phyloP scores from a whole-genome alignment of 2,797 vertebrate species.

The Bovichtus diacanthus region DNA sequence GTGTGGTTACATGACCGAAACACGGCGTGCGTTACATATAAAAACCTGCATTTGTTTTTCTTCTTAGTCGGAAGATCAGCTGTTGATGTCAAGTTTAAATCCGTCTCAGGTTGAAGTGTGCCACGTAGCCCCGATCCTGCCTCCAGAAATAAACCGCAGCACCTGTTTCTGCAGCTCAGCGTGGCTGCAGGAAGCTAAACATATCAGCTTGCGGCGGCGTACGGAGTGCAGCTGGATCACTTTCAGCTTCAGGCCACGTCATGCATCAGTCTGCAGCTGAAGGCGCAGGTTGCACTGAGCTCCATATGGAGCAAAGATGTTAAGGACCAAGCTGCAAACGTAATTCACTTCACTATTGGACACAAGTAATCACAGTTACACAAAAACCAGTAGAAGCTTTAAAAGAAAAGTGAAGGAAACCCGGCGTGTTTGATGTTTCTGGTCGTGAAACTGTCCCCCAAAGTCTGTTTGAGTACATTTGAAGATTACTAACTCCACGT shows the following conservation, averaged over 20 bases:
- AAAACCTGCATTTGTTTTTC: background rate
- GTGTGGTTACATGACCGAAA: background rate
- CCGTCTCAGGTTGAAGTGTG: conserved; percentile 24
- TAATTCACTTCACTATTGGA: background rate
- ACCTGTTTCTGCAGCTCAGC: conserved; percentile 75
- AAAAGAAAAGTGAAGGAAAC: too few relatives aligned
- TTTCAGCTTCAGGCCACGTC: conserved; percentile 44
- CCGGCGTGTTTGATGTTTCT: too few relatives aligned
- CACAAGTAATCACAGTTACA: too few relatives aligned
- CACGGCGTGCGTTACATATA: background rate
- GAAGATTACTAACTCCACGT: too few relatives aligned
- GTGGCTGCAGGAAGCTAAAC: conserved; percentile 65
- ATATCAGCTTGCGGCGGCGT: conserved; percentile 37
- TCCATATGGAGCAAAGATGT: conserved; percentile 28
- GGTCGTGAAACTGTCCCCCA: too few relatives aligned
- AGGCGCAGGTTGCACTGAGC: conserved; percentile 38
- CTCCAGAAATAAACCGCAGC: conserved; percentile 74
- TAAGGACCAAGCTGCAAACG: background rate
- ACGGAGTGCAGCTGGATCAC: conserved; percentile 20
- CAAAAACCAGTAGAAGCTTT: too few relatives aligned
- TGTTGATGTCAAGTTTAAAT: conserved; percentile 51
- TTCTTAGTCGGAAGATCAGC: background rate
- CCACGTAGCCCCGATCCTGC: conserved; percentile 46
- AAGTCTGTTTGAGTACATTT: too few relatives aligned
- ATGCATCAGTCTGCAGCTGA: conserved; percentile 5